Conservation (phyloP, 2,888 invertebrate species). For the Neoascia interrupta region DNA sequence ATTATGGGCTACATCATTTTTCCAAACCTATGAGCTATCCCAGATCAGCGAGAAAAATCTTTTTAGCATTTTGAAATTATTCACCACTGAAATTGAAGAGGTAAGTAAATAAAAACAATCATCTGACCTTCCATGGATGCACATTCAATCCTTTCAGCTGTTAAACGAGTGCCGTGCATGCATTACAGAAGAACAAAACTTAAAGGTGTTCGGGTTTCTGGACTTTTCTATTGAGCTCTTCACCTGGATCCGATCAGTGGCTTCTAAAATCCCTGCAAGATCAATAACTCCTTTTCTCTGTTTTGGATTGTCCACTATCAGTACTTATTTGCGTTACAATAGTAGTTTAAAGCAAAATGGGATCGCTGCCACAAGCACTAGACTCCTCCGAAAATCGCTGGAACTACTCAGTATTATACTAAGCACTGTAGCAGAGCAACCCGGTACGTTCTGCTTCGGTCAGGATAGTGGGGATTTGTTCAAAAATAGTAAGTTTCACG, state of each 20-base stretch:
- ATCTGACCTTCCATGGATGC: too few relatives aligned
- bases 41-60: slow-evolving; percentile 7
- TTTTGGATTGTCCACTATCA: slow-evolving; percentile 34
- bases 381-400: slow-evolving; percentile 21
- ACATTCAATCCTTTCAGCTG: slow-evolving; percentile 25
- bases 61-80: slow-evolving; percentile 11
- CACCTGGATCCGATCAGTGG: slow-evolving; percentile 36
- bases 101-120: too few relatives aligned
- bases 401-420: slow-evolving; percentile 24
- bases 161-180: slow-evolving; percentile 12
- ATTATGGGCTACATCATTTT: slow-evolving; percentile 31
- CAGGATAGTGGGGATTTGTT: not conserved
- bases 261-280: slow-evolving; percentile 13
- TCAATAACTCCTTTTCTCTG: slow-evolving; percentile 31
- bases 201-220: slow-evolving; percentile 20
- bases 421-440: not conserved
- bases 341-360: too few relatives aligned
- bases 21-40: slow-evolving; percentile 30
- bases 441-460: slow-evolving; percentile 1
- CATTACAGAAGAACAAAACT: slow-evolving; percentile 1
- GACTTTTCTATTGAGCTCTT: slow-evolving; percentile 37
- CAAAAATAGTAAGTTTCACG: slow-evolving; percentile 11
- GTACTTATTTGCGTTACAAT: too few relatives aligned
- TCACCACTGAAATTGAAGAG: slow-evolving; percentile 15
- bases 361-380: too few relatives aligned